phyloP scores from a whole-genome alignment of 2,113 vertebrate genomes.

The Coreoperca whiteheadi region DNA sequence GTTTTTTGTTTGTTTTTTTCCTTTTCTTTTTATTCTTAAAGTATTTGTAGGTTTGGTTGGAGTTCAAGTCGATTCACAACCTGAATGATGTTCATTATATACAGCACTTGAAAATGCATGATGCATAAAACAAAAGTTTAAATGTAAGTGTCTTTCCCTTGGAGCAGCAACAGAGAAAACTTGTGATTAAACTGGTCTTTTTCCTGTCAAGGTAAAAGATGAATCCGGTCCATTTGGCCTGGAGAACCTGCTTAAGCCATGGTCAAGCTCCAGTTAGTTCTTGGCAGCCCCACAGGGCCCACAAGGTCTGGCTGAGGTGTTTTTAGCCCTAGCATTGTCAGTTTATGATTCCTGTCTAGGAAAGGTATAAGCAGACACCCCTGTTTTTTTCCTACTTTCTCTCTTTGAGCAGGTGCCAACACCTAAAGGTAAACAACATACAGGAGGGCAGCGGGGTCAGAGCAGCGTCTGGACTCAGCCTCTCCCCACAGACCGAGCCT shows the following conservation, averaged over 20 bases:
- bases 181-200: slow-evolving; percentile 45
- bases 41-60: slow-evolving; percentile 34
- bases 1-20: background rate
- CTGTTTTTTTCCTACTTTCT: slow-evolving; percentile 17
- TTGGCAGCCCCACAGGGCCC: slow-evolving; percentile 79
- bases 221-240: slow-evolving; percentile 75
- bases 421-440: slow-evolving; percentile 79
- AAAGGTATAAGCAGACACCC: slow-evolving; percentile 64
- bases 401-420: slow-evolving; percentile 76
- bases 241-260: slow-evolving; percentile 76
- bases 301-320: slow-evolving; percentile 70
- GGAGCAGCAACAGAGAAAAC: slow-evolving; percentile 29
- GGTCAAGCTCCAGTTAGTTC: slow-evolving; percentile 80
- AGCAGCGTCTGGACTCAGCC: slow-evolving; percentile 67
- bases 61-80: slow-evolving; percentile 16
- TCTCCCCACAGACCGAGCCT: slow-evolving; percentile 77
- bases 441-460: slow-evolving; percentile 79
- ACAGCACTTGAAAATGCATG: background rate
- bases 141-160: background rate
- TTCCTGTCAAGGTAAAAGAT: slow-evolving; percentile 40
- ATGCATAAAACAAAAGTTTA: background rate
- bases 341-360: slow-evolving; percentile 73
- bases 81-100: slow-evolving; percentile 30
- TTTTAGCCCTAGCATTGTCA: slow-evolving; percentile 76
- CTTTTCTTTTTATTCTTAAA: slow-evolving; percentile 5